A percentile compares a stretch with the other conserved stretches of the same genome.
phyloP scores from a whole-genome alignment of 2,113 vertebrate genomes.

The Mionectes macconnelli region DNA sequence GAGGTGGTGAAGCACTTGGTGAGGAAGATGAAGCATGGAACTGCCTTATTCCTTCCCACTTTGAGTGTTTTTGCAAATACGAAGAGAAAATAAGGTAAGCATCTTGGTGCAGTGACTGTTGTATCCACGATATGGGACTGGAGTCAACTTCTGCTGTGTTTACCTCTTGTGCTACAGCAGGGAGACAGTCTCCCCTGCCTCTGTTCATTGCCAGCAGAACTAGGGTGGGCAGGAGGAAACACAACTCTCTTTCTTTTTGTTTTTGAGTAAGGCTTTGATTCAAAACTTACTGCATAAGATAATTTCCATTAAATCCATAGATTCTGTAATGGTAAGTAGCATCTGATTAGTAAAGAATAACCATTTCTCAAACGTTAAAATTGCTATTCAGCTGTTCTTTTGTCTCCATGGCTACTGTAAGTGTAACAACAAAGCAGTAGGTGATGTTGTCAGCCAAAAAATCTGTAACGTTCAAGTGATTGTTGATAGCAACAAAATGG shows the following conservation, averaged over 20 bases:
- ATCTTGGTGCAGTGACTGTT: neutral
- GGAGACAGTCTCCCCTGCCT: neutral
- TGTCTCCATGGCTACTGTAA: slow-evolving; percentile 69
- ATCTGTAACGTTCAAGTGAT: slow-evolving; percentile 34
- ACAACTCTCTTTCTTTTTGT: neutral
- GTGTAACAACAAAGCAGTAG: slow-evolving; percentile 64
- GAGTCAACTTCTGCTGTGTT: neutral
- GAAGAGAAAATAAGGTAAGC: slow-evolving; percentile 29
- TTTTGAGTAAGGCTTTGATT: neutral
- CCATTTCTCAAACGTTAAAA: slow-evolving; percentile 32
- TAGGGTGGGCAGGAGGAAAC: neutral
- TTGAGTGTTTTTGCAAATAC: neutral
- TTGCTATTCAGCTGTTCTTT: slow-evolving; percentile 50
- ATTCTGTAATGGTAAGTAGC: neutral
- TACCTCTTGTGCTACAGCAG: neutral
- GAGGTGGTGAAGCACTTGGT: neutral
- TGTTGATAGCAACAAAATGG: slow-evolving; percentile 60
- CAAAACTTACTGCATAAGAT: neutral
- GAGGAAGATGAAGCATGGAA: neutral
- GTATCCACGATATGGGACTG: neutral
- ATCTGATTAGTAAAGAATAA: slow-evolving; percentile 17
- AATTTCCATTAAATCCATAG: slow-evolving; percentile 1
- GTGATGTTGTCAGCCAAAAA: slow-evolving; percentile 62
- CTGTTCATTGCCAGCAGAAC: neutral
- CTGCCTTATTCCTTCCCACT: neutral